Base-by-base conservation (phyloP, 2,113 vertebrate species). In the Clupea harengus region DNA sequence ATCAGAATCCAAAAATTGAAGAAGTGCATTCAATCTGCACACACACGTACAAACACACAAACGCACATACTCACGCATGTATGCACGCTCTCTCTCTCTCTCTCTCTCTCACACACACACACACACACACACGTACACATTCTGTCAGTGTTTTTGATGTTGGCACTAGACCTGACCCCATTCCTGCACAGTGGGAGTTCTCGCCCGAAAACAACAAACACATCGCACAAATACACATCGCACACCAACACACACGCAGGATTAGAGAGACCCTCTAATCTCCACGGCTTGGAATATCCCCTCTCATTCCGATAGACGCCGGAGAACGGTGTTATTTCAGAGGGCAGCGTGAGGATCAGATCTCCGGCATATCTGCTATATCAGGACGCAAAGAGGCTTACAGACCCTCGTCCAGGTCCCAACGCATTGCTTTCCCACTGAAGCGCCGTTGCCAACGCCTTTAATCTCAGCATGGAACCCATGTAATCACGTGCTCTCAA, bases 181-280 rank as follows among this genome's bases (percentile, higher is more conserved):
- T 91, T 84, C 64, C 81, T 72, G 28, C 45, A 80, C 75, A 81
- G 84, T n/a, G 17, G 47, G 52, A 28, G 25, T 85, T 82, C 81
- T 17, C 45, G 17, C 45, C 5, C 22, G 28, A 80, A 72, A 83
- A 78, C 17, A 80, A 80, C 81, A 87, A 25, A 82, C 60, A 72
- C 13, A 32, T 9, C 5, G 9, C 57, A 64, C 57, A 64, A 20
- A 64, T 20, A 64, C 60, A 67, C 60, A 67, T n/a, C 57, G n/a
- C 60, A 60, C 54, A 60, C 54, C 1, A 15, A 22, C 54, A 17
- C 54, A 49, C 47, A n/a, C 57, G 0, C 32, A 49, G 52, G 89
- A 89, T 90, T 85, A 87, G 52, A 57, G 18, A 83, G 39, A 82
- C 22, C 6, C 9, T 75, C 54, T 86, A 84, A 89, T 86, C 82